Percentiles rank a stretch among this genome's conserved stretches.
phyloP scores from a whole-genome alignment of 1,140 invertebrate species.

The Drosophila sturtevanti region DNA sequence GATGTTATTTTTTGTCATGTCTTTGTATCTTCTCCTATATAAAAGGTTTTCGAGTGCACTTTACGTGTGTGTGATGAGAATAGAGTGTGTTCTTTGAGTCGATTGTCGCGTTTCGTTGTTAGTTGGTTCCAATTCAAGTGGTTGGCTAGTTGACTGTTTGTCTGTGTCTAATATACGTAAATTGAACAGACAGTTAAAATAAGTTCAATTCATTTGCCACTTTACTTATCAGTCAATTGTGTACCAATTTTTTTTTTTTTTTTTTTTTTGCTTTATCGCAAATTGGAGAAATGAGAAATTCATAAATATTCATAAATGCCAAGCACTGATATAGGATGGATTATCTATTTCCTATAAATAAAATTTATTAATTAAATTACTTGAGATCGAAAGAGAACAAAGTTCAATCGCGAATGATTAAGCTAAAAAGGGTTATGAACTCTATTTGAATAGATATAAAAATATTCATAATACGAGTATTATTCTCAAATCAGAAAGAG shows the following conservation, averaged over 20 bases:
- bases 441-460: constrained; percentile 11
- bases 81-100: not conserved
- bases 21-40: constrained; percentile 3
- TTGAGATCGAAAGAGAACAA: constrained; percentile 7
- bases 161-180: constrained; percentile 16
- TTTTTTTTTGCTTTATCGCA: constrained; percentile 1
- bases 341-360: constrained; percentile 26
- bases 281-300: constrained; percentile 25
- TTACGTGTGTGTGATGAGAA: not conserved
- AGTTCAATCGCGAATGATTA: too few species aligned
- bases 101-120: not conserved
- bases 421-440: constrained; percentile 39
- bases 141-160: constrained; percentile 28
- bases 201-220: constrained; percentile 46
- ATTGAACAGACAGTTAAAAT: constrained; percentile 34
- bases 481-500: not conserved
- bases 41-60: not conserved
- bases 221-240: constrained; percentile 41
- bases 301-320: constrained; percentile 9
- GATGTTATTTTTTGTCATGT: not conserved
- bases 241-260: constrained; percentile 15
- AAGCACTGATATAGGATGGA: constrained; percentile 11
- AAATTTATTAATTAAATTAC: constrained; percentile 53
- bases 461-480: constrained; percentile 1
- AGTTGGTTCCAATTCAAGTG: constrained; percentile 22